phyloP scores from a whole-genome alignment of 2,888 invertebrate genomes.

The Fragum sueziense region DNA sequence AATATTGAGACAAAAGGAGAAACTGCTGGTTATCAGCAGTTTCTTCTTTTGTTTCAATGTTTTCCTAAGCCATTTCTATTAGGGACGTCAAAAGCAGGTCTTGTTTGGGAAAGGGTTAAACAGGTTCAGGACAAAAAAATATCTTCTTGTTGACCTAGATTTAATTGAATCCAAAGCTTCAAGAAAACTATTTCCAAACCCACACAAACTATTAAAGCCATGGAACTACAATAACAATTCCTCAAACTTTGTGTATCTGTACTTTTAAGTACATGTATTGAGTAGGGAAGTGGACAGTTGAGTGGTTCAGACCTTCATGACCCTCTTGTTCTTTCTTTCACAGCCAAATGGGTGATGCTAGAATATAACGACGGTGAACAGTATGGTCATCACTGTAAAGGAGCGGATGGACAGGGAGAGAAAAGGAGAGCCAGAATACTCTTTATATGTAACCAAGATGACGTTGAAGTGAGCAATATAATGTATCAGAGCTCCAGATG shows the following conservation, averaged over 20 bases:
- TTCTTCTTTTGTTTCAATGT: too few relatives aligned
- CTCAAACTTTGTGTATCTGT: too few relatives aligned
- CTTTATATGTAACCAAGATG: conserved; percentile 68
- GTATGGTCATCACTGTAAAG: conserved; percentile 63
- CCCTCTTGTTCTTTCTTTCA: conserved; percentile 29
- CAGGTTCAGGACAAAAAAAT: too few relatives aligned
- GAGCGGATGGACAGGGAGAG: conserved; percentile 26
- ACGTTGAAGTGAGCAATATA: conserved; percentile 37
- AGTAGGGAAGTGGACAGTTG: too few relatives aligned
- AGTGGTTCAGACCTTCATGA: not conserved
- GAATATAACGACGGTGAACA: conserved; percentile 68
- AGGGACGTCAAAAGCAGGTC: too few relatives aligned
- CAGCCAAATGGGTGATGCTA: conserved; percentile 76
- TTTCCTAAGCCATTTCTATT: too few relatives aligned
- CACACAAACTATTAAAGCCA: not conserved
- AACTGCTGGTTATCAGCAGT: too few relatives aligned
- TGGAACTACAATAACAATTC: not conserved
- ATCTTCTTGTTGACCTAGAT: too few relatives aligned
- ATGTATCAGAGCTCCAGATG: too few relatives aligned
- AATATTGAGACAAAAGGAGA: too few relatives aligned
- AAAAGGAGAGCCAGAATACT: conserved; percentile 65
- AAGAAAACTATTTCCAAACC: not conserved
- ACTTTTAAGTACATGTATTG: too few relatives aligned
- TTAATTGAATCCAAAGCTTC: not conserved
- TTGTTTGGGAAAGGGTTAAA: too few relatives aligned